Evolutionary conservation across 2,888 invertebrate species (phyloP).

Genomic region (Tetheella fluctuosa): DNA sequence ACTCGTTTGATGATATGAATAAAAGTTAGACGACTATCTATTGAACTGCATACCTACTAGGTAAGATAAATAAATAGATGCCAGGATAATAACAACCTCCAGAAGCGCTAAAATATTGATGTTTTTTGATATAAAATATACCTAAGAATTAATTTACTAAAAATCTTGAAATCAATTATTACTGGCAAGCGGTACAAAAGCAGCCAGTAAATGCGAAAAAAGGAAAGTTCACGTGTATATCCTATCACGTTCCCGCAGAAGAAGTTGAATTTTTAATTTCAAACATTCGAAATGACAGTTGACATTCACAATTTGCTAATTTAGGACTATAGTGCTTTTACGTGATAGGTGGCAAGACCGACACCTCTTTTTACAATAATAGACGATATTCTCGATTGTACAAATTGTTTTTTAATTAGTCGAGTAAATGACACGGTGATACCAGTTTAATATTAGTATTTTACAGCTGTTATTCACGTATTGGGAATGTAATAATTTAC

Average conservation of each 20-base stretch:
- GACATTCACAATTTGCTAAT: not conserved
- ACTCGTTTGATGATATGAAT: not conserved
- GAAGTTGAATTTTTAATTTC: not conserved
- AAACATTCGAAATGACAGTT: not conserved
- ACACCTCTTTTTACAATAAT: not conserved
- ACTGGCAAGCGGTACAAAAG: not conserved
- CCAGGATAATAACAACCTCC: too few relatives aligned
- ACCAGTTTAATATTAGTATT: not conserved
- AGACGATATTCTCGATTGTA: not conserved
- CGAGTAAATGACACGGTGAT: not conserved
- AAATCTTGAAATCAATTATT: too few relatives aligned
- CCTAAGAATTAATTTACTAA: too few relatives aligned
- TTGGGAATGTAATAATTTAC: not conserved
- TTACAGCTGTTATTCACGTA: not conserved
- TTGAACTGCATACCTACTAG: too few relatives aligned
- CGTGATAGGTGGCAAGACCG: slow-evolving; percentile 1
- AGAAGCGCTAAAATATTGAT: too few relatives aligned
- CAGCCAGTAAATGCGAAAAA: not conserved
- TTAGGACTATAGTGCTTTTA: not conserved
- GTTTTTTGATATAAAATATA: too few relatives aligned
- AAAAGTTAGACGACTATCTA: too few relatives aligned
- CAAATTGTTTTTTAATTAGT: slow-evolving; percentile 3
- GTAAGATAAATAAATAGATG: too few relatives aligned
- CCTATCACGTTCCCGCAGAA: not conserved
- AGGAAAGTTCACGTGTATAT: not conserved